Evolutionary conservation across 2,113 vertebrate species (phyloP), one percentile per base, ranked within the genome.

Genomic region (Danionella cerebrum): DNA sequence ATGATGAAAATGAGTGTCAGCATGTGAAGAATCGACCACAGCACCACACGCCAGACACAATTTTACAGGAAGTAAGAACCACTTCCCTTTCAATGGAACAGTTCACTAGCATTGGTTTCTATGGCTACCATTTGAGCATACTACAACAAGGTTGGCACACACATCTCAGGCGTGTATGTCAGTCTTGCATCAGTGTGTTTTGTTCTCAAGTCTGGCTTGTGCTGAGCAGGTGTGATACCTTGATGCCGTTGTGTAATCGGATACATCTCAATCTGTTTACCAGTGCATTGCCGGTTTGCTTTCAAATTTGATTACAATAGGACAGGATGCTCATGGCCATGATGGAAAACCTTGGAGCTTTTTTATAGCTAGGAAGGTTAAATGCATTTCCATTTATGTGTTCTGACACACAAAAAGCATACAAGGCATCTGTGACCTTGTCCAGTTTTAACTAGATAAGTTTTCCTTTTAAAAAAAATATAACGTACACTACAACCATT

Each of bases 51-150:
- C 38, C 35, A 51, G 68, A 50, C 44, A 67, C 50, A 22, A 62
- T 70, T 71, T 41, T 35, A 71, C 73, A 75, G 73, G 73, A 75
- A 75, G 64, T 67, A 36, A 12, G 24, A 48, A 47, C 73, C 73
- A 71, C 73, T 75, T 75, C 73, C 73, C 60, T 47, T 60, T 10
- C 48, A 51, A 62, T 35, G 2, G 35, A 63, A 48, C 41, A 13
- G 41, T 63, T 35, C 18, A 33, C 5, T 33, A 33, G 29, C 12
- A 6, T 31, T 24, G 19, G 59, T 63, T 48, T 63, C 29, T 22
- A 47, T 63, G 44, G 13, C 27, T 36, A 48, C 18, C 11, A 33
- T 4, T 10, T 31, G 19, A 44, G 24, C 41, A 21, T 48, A 18
- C 12, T 18, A 19, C 31, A 19, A 64, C 22, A 16, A 48, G 4